Evolutionary conservation across 2,113 vertebrate species (phyloP), one percentile per base, ranked within the genome.

Genomic region (Epinephelus cyanopodus): DNA sequence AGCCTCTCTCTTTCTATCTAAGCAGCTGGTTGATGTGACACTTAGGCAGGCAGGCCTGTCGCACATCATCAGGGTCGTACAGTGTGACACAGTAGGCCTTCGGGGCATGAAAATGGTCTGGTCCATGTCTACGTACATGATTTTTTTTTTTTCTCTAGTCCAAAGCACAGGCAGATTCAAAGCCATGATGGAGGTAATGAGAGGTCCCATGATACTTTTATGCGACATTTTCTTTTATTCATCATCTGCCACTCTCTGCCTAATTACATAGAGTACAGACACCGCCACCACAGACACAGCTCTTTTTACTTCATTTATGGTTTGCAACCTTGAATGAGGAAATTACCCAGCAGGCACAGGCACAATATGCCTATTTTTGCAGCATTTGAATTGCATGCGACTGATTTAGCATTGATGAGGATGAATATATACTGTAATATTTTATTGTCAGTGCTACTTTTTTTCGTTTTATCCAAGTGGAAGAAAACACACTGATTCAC

Each of bases 11-110:
- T 72, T 56, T 83, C 66, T 48, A 23, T 83, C 66, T 48, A 23
- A 83, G 77, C 72, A 71, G 83, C 61, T 70, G 76, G 63, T 74
- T 89, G 70, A 81, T 82, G 78, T 86, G 85, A 92, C 75, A 70
- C 53, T 69, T 75, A 76, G 56, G 76, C 77, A 42, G 69, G 14
- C 81, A 74, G 63, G 17, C 9, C 82, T 86, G 85, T 87, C 90
- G 72, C 81, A 79, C 68, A 78, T 47, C 37, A 70, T 83, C 84
- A 89, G 25, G 33, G 75, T 76, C 77, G 65, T 33, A 39, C n/a
- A 61, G 48, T 67, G 58, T 71, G 84, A 83, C 79, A 74, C 62
- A 3, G 42, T 14, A 33, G 79, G 75, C 61, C 81, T 80, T 21
- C 12, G 54, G 88, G 82, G 78, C 67, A 87, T 48, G 81, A 19